Percentiles rank a stretch among this genome's conserved stretches.
Conservation (phyloP, 2,797 vertebrate genomes). For the Vireo griseus region DNA sequence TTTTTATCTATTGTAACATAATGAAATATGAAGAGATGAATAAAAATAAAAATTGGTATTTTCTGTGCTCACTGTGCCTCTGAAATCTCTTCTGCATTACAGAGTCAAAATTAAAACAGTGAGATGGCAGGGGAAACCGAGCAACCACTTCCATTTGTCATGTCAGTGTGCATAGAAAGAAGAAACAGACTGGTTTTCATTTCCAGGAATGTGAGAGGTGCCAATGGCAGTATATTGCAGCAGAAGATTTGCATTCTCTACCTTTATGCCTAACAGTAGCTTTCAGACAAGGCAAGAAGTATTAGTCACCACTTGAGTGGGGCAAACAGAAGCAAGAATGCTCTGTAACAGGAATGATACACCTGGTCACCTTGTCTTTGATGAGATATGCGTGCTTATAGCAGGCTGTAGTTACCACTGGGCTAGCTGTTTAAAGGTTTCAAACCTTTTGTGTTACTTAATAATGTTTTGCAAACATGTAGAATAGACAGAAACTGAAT, state of each 20-base stretch:
- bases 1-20: not conserved
- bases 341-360: not conserved
- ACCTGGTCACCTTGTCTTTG: not conserved
- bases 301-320: not conserved
- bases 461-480: not conserved
- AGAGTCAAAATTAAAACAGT: not conserved
- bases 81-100: not conserved
- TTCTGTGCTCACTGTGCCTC: not conserved
- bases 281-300: not conserved
- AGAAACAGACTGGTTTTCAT: not conserved
- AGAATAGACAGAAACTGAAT: not conserved
- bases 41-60: not conserved
- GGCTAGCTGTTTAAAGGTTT: not conserved
- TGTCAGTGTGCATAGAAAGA: not conserved
- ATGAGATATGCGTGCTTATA: not conserved
- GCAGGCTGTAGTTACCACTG: not conserved
- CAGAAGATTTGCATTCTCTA: not conserved
- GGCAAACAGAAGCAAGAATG: not conserved
- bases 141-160: not conserved
- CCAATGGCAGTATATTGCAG: fast-evolving
- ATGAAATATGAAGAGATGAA: not conserved
- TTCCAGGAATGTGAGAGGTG: not conserved
- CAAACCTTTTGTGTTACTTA: not conserved
- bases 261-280: not conserved
- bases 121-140: not conserved